Base-by-base conservation (phyloP, 37 sponge, comb jelly and placozoan genomes). In the Eunapius fragilis region DNA sequence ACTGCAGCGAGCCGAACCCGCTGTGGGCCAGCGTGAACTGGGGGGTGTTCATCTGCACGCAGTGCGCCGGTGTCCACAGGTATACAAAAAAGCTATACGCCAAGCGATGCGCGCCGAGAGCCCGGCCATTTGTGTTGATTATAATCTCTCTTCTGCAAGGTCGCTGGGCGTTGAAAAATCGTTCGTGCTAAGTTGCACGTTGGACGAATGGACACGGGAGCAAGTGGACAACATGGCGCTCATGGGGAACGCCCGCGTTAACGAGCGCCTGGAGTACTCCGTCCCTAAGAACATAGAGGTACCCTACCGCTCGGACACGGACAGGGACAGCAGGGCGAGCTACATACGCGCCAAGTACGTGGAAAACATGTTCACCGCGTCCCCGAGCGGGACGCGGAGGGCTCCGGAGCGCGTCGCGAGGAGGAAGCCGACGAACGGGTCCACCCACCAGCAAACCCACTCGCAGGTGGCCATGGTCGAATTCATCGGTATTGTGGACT, bases 41-140 rank as follows among this genome's bases (percentile, higher is more conserved):
- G 80, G 96, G 96, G 6, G 81, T 76, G 9, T 88, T 95, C 88
- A 87, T 95, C 50, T 95, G 96, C 81, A 89, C 91, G 0, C 93
- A 95, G 67, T 95, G 96, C 78, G 96, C 96, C 12, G 93, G 96
- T 37, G 96, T 90, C 17, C 96, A 95, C 77, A 91, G 96, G 81
- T 92, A 30, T 76, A 72, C 6, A 76, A 73, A n/a, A n/a, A n/a
- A n/a, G n/a, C n/a, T 12, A 27, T 50, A 31, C 79, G 25, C 22
- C 26, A 27, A 50, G 11, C 23, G 23, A n/a, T 28, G 17, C 26
- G 76, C 4, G 6, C 5, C 41, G 41, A 41, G 6, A 41, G 41
- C 41, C 6, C 3, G 6, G 41, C 41, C 6, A 41, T 41, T 41
- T 9, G 3, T 41, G 3, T 41, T 41, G 3, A 41, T 41, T 41